These are phyloP conservation scores for Pygoscelis adeliae DNA, from an alignment of 2,113 vertebrate genomes.

Conservation along the genomic window DNA sequence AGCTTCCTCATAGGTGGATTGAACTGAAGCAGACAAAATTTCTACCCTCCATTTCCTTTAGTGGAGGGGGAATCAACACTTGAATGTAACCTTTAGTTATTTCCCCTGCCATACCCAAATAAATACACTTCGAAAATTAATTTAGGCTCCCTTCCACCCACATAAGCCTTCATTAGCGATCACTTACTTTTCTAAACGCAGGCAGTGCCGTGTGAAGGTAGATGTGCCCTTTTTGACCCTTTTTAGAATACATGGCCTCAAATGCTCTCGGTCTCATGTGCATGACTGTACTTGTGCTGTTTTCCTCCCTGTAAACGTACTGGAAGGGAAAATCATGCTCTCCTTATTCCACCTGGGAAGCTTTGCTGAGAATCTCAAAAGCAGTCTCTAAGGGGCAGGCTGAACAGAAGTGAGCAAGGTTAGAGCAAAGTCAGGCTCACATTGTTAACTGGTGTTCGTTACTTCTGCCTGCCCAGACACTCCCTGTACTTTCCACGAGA, in stretches of 20 bases:
- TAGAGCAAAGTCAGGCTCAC: background rate
- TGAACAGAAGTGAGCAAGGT: background rate
- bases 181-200: background rate
- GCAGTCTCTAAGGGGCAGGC: background rate
- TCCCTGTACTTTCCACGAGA: background rate
- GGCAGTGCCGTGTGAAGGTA: background rate
- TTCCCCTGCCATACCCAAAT: background rate
- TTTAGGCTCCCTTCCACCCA: background rate
- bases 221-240: background rate
- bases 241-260: background rate
- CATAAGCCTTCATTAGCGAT: background rate
- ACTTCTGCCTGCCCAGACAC: background rate
- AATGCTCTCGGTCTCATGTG: background rate
- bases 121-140: background rate
- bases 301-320: background rate
- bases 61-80: background rate
- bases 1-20: background rate
- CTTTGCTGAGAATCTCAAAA: background rate
- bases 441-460: background rate
- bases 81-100: background rate
- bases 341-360: background rate
- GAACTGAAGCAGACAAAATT: background rate
- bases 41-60: background rate
- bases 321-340: background rate
- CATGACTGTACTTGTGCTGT: background rate